These are phyloP conservation scores for Rhamnusium bicolor DNA, from an alignment of 2,888 invertebrate genomes.

Conservation along the genomic window DNA sequence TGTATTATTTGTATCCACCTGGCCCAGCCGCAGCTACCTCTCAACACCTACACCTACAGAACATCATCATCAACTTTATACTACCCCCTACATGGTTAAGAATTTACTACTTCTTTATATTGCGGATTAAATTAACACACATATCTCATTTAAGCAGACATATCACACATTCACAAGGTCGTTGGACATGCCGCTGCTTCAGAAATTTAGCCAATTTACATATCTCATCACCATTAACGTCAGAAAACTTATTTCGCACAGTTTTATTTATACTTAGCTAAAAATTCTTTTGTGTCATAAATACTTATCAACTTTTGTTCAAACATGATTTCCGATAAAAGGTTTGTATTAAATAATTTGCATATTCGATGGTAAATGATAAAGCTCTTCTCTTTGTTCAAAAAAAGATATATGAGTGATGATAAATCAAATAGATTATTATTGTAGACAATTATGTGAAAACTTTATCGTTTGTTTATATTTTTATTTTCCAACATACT, in stretches of 20 bases:
- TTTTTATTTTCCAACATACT: too few species aligned
- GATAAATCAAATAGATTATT: too few species aligned
- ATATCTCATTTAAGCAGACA: constrained; percentile 56
- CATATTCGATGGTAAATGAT: too few species aligned
- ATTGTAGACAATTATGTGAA: too few species aligned
- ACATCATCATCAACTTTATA: constrained; percentile 43
- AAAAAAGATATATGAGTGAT: too few species aligned
- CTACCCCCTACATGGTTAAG: constrained; percentile 48
- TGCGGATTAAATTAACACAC: constrained; percentile 58
- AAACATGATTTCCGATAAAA: not conserved
- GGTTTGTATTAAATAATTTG: not conserved
- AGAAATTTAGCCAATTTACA: constrained; percentile 55
- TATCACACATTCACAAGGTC: constrained; percentile 54
- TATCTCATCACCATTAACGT: constrained; percentile 61
- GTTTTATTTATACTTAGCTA: constrained; percentile 48
- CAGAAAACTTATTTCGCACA: constrained; percentile 43
- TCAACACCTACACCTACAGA: constrained; percentile 53
- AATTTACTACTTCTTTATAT: constrained; percentile 58
- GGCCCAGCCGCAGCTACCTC: constrained; percentile 44
- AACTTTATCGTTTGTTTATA: too few species aligned
- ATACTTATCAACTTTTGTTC: constrained; percentile 4
- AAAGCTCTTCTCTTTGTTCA: too few species aligned
- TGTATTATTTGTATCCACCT: constrained; percentile 49
- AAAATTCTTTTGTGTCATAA: constrained; percentile 18
- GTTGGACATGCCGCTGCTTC: constrained; percentile 49